phyloP scores from a whole-genome alignment of 2,113 vertebrate genomes.

The Platysternon megacephalum region DNA sequence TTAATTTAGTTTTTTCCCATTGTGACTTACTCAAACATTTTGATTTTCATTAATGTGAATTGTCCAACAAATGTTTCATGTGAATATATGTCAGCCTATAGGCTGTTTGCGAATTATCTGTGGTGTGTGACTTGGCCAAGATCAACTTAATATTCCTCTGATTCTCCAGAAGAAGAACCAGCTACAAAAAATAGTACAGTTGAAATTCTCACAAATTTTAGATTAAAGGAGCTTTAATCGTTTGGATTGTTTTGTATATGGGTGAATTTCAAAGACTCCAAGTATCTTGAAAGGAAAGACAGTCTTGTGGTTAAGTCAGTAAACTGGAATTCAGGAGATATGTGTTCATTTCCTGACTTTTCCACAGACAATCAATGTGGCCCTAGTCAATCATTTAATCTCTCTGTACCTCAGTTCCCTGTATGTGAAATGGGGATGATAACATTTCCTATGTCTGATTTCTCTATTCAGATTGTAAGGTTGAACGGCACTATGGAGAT shows the following conservation, averaged over 20 bases:
- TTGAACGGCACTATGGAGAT: not conserved
- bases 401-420: not conserved
- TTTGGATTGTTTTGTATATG: not conserved
- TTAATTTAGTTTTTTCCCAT: not conserved
- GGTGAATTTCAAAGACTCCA: accelerated
- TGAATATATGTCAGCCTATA: not conserved
- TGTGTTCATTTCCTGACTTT: not conserved
- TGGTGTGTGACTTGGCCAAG: accelerated
- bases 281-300: not conserved
- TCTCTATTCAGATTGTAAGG: not conserved
- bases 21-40: not conserved
- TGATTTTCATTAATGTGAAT: not conserved
- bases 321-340: not conserved
- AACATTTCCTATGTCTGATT: not conserved
- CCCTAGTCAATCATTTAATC: not conserved
- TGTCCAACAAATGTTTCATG: not conserved
- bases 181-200: not conserved
- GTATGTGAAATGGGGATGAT: not conserved
- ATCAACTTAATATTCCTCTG: not conserved
- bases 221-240: not conserved
- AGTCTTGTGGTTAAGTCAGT: not conserved
- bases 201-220: not conserved
- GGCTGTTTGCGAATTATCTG: not conserved
- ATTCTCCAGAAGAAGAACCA: not conserved
- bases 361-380: not conserved